phyloP scores from a whole-genome alignment of 2,797 vertebrate genomes.

The Phrynocephalus forsythii region DNA sequence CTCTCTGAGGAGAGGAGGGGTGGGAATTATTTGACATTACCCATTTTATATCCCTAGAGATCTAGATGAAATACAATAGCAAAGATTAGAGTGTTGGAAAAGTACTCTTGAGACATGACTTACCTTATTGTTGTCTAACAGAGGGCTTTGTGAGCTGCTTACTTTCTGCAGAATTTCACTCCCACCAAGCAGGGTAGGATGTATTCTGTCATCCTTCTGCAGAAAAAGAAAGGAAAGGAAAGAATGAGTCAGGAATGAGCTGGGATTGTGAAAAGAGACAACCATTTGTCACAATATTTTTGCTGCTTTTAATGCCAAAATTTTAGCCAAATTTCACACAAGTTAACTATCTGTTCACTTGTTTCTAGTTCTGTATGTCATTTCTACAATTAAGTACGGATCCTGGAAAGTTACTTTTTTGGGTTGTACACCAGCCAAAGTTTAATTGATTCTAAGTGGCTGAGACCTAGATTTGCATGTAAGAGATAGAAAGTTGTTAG shows the following conservation, averaged over 20 bases:
- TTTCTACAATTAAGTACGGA: background rate
- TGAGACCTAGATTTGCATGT: background rate
- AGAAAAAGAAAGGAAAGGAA: constrained; percentile 64
- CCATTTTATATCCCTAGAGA: constrained; percentile 61
- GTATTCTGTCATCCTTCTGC: constrained; percentile 79
- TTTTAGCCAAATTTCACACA: background rate
- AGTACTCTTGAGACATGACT: constrained; percentile 61
- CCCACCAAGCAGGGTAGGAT: constrained; percentile 56
- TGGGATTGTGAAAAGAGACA: background rate
- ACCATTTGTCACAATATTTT: background rate
- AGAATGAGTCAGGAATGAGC: constrained; percentile 17
- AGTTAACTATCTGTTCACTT: background rate
- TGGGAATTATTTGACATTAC: constrained; percentile 53
- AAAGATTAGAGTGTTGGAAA: constrained; percentile 53
- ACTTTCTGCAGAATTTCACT: constrained; percentile 71
- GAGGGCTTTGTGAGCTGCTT: constrained; percentile 54
- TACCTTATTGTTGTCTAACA: constrained; percentile 74
- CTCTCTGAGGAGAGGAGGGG: background rate
- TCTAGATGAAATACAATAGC: constrained; percentile 61
- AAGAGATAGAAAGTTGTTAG: background rate
- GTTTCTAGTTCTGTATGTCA: background rate
- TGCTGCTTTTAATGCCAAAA: background rate
- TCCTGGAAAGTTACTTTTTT: background rate
- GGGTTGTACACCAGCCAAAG: background rate
- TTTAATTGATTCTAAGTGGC: background rate